Evolutionary conservation across 30 jellyfish, hydroid and myxozoan genomes (phyloP).

Genomic region (Aurelia coerulea): DNA sequence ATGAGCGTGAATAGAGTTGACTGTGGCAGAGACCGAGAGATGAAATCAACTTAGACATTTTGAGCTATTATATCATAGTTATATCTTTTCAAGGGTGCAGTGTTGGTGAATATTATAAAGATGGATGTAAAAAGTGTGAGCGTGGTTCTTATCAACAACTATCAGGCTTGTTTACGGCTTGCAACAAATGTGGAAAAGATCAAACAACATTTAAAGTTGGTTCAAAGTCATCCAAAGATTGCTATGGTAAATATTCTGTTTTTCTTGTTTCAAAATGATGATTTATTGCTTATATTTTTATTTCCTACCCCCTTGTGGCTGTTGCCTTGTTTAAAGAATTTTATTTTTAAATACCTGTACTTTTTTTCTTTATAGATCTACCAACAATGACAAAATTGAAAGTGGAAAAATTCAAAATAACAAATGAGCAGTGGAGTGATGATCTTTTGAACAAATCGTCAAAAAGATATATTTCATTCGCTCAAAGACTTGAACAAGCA

Average conservation of each 20-base stretch:
- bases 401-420: constrained; percentile 11
- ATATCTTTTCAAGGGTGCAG: constrained; percentile 2
- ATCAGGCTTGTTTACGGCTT: neutral
- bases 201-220: neutral
- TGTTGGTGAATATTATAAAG: constrained; percentile 22
- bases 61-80: too few species aligned
- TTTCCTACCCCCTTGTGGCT: too few species aligned
- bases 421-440: constrained; percentile 10
- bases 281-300: too few species aligned
- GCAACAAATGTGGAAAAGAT: neutral
- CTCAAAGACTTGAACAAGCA: constrained; percentile 4
- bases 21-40: too few species aligned
- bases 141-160: neutral
- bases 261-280: too few species aligned
- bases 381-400: neutral
- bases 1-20: too few species aligned
- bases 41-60: too few species aligned
- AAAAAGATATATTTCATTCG: neutral
- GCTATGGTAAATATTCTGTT: constrained; percentile 1
- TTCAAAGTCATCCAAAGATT: neutral
- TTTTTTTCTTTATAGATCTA: too few species aligned
- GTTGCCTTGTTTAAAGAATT: too few species aligned
- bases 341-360: too few species aligned
- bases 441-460: constrained; percentile 16
- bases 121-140: neutral